A percentile compares a stretch with the other conserved stretches of the same genome.
phyloP scores from a whole-genome alignment of 2,113 vertebrate species.

The Python bivittatus region DNA sequence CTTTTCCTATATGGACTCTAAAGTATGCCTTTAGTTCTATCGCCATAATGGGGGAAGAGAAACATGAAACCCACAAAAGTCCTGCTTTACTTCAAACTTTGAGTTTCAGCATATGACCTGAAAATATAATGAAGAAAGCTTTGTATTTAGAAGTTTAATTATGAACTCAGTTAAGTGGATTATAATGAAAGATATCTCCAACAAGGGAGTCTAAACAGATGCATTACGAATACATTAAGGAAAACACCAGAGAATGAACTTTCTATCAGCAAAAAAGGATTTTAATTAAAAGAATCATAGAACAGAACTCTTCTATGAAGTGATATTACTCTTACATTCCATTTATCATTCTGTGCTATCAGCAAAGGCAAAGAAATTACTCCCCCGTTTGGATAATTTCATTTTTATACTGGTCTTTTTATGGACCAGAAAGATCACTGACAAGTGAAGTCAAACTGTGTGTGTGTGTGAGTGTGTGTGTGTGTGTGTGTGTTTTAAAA shows the following conservation, averaged over 20 bases:
- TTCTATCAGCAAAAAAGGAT: slow-evolving; percentile 71
- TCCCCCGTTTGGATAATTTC: slow-evolving; percentile 25
- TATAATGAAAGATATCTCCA: slow-evolving; percentile 80
- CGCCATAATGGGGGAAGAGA: accelerated
- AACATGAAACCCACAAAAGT: slow-evolving; percentile 30
- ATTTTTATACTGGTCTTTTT: slow-evolving; percentile 25
- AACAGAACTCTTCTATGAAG: slow-evolving; percentile 68
- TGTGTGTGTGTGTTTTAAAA: background rate
- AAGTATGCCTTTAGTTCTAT: slow-evolving; percentile 23
- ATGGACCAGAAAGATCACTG: background rate
- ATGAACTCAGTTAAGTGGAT: slow-evolving; percentile 78
- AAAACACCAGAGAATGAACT: slow-evolving; percentile 78
- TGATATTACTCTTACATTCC: slow-evolving; percentile 55
- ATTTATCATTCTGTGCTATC: slow-evolving; percentile 60
- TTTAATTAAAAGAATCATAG: slow-evolving; percentile 80
- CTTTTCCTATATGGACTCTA: background rate
- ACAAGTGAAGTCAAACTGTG: background rate
- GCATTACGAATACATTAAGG: slow-evolving; percentile 76
- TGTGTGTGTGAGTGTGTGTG: background rate
- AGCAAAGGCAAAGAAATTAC: slow-evolving; percentile 49
- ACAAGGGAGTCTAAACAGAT: slow-evolving; percentile 74
- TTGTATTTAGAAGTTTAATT: slow-evolving; percentile 81
- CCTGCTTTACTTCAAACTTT: slow-evolving; percentile 36
- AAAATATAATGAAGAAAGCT: slow-evolving; percentile 69
- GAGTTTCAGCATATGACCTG: slow-evolving; percentile 46